A percentile compares a stretch with the other conserved stretches of the same genome.
These are phyloP conservation scores for Rhinatrema bivittatum DNA, from an alignment of 2,797 vertebrate genomes.

Conservation along the genomic window DNA sequence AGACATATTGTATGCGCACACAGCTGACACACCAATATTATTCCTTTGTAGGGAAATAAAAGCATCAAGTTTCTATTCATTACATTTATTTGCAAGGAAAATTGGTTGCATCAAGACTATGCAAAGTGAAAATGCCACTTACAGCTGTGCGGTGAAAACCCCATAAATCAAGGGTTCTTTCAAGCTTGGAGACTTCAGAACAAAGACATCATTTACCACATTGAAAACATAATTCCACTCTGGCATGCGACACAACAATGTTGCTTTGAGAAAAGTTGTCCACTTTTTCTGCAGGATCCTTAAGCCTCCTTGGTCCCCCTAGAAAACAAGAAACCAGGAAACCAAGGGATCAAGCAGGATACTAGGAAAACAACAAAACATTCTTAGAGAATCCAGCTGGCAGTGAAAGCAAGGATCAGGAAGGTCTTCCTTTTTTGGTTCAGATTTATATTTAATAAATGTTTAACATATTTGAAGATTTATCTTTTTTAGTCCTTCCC, in stretches of 20 bases:
- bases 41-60: conserved; percentile 53
- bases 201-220: conserved; percentile 82
- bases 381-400: too few relatives aligned
- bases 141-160: conserved; percentile 91
- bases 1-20: conserved; percentile 82
- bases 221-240: conserved; percentile 94
- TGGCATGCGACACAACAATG: conserved; percentile 83
- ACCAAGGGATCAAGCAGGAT: too few relatives aligned
- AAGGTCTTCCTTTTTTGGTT: neutral
- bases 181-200: conserved; percentile 66
- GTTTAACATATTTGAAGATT: too few relatives aligned
- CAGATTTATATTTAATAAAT: too few relatives aligned
- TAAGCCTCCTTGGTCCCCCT: conserved; percentile 90
- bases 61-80: neutral
- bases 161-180: conserved; percentile 84
- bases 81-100: neutral
- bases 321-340: conserved; percentile 4
- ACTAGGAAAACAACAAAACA: too few relatives aligned
- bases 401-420: neutral
- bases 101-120: neutral
- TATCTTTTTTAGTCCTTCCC: too few relatives aligned
- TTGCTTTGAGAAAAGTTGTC: conserved; percentile 94
- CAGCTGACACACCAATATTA: conserved; percentile 87
- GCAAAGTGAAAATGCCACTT: conserved; percentile 33
- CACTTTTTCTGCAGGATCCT: conserved; percentile 94